Base-by-base conservation (phyloP, 2,113 vertebrate genomes). In the Salvelinus alpinus region DNA sequence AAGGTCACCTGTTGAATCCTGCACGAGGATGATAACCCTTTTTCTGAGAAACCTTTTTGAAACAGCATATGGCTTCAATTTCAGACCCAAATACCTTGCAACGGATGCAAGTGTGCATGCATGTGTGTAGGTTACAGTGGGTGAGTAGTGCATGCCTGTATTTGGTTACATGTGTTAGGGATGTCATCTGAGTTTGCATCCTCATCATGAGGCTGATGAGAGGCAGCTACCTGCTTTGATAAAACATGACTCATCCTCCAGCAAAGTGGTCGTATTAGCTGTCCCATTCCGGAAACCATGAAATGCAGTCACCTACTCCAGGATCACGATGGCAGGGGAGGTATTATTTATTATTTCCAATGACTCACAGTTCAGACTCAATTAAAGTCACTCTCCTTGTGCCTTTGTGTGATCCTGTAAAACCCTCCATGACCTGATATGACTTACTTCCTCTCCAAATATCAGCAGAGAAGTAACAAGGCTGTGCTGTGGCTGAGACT, bases 171-270 rank as follows among this genome's bases (percentile, higher is more conserved):
- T 47, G 48, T 68, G 65, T 70, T 20, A 34, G 29, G 38, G 54
- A 79, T 48, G 57, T 57, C 67, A 60, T 82, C 18, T 68, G n/a
- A 69, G 76, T 73, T 74, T 48, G 60, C 47, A 71, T 82, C 48
- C 22, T 79, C 64, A 44, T 72, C 31, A 8, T 70, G 12, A 25
- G 66, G 78, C 72, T 73, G 71, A 62, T 31, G 64, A 60, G 64
- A 71, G 75, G 77, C 77, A 83, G 72, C 78, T 71, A 82, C 71
- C 73, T 85, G 73, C 67, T 79, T 69, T 31, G 12, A 79, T 87
- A 77, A 79, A 44, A 82, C 77, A 83, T 91, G 83, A 91, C 81
- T 91, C 92, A 90, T 84, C 79, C 70, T 75, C 75, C 74, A 76
- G 73, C 71, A 77, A 83, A 85, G 78, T 67, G 66, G 70, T 79